Base-by-base conservation (phyloP, 2,888 invertebrate genomes). In the Eristalinus sepulchralis region DNA sequence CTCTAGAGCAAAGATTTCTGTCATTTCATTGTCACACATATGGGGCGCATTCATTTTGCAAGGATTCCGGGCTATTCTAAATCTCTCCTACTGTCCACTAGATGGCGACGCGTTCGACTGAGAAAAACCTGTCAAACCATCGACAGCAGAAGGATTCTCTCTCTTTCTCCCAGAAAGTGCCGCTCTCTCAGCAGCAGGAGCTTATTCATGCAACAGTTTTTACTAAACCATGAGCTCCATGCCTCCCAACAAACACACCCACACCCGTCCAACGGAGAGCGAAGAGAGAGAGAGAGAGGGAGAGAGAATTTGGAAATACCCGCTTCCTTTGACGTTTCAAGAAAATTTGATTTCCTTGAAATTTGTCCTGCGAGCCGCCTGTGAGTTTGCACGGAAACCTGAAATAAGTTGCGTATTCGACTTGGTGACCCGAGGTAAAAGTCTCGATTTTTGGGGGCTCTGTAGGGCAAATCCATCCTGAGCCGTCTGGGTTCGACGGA, bases 181-280 rank as follows among this genome's bases (percentile, higher is more conserved):
- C 11, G 24, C 57, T 57, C 57, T 57, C 57, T 57, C 57, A 2
- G 59, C 24, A 27, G 39, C 8, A 39, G n/a, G n/a, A n/a, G 13
- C 1, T 64, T 64, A 67, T 27, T 80, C 72, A 62, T 73, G 80
- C 80, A 80, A 80, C 80, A 80, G 80, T 72, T 72, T 73, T 72
- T 62, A 73, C 66, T 73, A 53, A 60, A 71, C 24, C 13, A 31
- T 59, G 24, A 33, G 13, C 31, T 6, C 39, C 47, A 47, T 27
- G 33, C 47, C 31, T 33, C 20, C 59, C 64, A 62, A 47, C 47
- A 62, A 24, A 60, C 72, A 60, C 13, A 13, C 39, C 2, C 22
- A 34, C 59, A 13, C 17, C 22, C 34, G 5, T 11, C 4, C 55
- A 34, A 11, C n/a, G 36, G 76, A 77, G 77, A 68, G 53, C n/a